Evolutionary conservation across 2,888 invertebrate genomes (phyloP).

Genomic region (Tethea ocularis): DNA sequence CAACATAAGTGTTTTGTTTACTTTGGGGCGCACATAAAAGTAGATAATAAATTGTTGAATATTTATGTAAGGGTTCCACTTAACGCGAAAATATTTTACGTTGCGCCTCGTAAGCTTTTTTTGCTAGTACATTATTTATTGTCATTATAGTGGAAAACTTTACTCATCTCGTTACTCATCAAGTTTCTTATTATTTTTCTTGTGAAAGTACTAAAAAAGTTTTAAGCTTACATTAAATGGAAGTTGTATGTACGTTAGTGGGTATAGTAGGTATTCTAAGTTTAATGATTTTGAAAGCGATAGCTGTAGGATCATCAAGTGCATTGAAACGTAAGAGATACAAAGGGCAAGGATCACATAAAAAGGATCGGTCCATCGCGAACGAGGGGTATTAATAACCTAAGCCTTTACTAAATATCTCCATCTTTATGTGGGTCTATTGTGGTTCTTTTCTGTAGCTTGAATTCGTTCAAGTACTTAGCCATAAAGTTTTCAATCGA

Average conservation of each 20-base stretch:
- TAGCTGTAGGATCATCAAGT: conserved; percentile 37
- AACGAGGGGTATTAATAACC: conserved; percentile 20
- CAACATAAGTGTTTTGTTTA: not conserved
- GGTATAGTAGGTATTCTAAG: conserved; percentile 20
- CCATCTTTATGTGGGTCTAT: conserved; percentile 25
- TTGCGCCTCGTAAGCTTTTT: not conserved
- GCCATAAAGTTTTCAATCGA: not conserved
- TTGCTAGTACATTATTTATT: not conserved
- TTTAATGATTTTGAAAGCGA: conserved; percentile 41
- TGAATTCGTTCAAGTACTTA: not conserved
- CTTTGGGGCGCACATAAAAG: not conserved
- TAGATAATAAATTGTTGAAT: conserved; percentile 3
- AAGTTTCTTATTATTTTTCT: not conserved
- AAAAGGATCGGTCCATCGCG: conserved; percentile 20
- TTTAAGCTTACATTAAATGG: conserved; percentile 9
- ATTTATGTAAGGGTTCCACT: not conserved
- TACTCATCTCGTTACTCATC: not conserved
- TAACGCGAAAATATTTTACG: not conserved
- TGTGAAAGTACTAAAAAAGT: not conserved
- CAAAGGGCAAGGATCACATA: conserved; percentile 35
- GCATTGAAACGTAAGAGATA: conserved; percentile 46
- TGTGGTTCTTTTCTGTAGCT: conserved; percentile 13
- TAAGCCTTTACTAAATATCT: conserved; percentile 29
- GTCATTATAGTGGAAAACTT: not conserved
- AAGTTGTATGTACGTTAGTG: conserved; percentile 14